phyloP scores from a whole-genome alignment of 2,888 invertebrate species.

The Aspidiotus rigidus region DNA sequence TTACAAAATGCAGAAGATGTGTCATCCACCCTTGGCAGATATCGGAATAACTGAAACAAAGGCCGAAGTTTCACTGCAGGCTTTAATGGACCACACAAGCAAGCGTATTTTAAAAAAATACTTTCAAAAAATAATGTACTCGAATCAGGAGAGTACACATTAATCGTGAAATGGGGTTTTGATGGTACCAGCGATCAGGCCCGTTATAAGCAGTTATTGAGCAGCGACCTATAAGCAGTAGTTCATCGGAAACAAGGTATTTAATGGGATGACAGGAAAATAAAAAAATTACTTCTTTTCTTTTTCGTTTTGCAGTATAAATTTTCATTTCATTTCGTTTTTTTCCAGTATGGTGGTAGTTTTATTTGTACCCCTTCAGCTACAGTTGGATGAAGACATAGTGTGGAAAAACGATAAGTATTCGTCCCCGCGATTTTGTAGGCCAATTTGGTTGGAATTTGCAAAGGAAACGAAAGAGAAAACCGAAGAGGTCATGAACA shows the following conservation, averaged over 20 bases:
- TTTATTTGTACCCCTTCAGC: background rate
- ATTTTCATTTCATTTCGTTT: background rate
- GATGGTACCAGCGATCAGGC: background rate
- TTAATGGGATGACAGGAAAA: background rate
- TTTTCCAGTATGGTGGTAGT: background rate
- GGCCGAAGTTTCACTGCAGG: no score
- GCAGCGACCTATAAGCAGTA: no score
- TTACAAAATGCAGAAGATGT: background rate
- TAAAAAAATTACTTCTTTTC: background rate
- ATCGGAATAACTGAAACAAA: background rate
- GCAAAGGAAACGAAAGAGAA: conserved; percentile 1
- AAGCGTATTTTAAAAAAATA: no score
- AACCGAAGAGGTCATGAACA: background rate
- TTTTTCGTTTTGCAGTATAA: background rate
- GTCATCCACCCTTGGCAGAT: background rate
- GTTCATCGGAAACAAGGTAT: no score
- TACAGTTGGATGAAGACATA: background rate
- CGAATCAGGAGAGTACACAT: background rate
- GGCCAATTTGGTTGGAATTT: background rate
- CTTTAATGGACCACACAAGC: no score
- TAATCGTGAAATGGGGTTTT: conserved; percentile 1
- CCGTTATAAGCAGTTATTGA: background rate
- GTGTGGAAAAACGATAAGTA: background rate
- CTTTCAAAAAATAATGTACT: no score
- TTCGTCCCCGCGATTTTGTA: conserved; percentile 6